phyloP scores from a whole-genome alignment of 2,888 invertebrate species.

The Formica aserva region DNA sequence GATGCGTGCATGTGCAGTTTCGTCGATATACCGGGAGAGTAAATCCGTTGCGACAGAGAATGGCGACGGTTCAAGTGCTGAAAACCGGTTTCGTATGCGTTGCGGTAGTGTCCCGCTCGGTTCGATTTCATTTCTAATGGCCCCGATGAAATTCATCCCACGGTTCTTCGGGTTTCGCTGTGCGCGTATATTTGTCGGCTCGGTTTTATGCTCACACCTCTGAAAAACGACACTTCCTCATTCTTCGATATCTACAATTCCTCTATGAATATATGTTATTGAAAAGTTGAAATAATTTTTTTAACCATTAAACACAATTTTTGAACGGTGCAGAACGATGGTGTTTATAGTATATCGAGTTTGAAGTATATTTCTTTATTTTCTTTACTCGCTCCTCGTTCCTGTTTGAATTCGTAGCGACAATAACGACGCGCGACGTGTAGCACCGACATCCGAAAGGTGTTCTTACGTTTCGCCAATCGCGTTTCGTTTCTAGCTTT shows the following conservation, averaged over 20 bases:
- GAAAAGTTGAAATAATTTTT: background rate
- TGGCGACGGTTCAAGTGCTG: constrained; percentile 61
- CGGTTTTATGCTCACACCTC: constrained; percentile 43
- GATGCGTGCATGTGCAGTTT: constrained; percentile 58
- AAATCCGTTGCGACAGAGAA: constrained; percentile 66
- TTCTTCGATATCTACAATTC: constrained; percentile 8
- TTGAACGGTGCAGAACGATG: background rate
- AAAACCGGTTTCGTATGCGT: constrained; percentile 78
- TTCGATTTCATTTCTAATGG: constrained; percentile 79
- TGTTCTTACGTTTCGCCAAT: constrained; percentile 52
- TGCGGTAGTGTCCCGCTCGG: constrained; percentile 77
- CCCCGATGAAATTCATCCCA: constrained; percentile 78
- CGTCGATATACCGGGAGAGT: constrained; percentile 46
- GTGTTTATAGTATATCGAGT: background rate
- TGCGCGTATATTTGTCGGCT: constrained; percentile 46
- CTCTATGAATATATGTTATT: background rate
- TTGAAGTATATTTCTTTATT: background rate
- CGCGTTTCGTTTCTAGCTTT: constrained; percentile 57
- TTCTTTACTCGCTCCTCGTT: constrained; percentile 4
- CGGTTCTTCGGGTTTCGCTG: constrained; percentile 44
- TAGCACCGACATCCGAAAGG: constrained; percentile 38
- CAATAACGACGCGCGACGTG: background rate
- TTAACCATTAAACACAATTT: background rate
- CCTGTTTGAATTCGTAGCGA: constrained; percentile 19
- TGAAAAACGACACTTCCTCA: constrained; percentile 6